phyloP scores from a whole-genome alignment of 2,113 vertebrate species.

The Aldabrachelys gigantea region DNA sequence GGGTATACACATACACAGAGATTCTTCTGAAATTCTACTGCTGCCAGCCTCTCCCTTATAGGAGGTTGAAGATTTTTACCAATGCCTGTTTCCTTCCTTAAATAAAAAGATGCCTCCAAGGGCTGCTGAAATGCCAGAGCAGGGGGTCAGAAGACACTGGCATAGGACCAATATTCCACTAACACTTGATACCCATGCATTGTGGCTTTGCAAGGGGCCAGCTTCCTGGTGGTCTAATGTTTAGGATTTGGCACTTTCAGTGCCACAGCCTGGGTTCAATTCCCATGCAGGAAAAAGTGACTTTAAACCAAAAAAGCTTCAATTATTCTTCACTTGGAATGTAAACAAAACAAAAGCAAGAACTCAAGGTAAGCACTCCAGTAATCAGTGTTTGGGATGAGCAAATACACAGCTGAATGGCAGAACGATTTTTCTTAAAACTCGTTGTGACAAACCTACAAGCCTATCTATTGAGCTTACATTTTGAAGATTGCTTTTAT shows the following conservation, averaged over 20 bases:
- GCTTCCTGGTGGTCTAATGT: neutral
- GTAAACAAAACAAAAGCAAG: neutral
- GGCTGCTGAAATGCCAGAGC: conserved; percentile 18
- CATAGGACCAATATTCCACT: neutral
- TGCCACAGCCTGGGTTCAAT: no score
- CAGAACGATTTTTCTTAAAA: neutral
- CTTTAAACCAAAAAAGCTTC: no score
- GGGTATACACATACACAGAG: neutral
- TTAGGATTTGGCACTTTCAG: no score
- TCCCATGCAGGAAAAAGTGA: no score
- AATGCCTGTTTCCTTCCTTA: neutral
- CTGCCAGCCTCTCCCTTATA: neutral
- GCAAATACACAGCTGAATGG: rapidly evolving
- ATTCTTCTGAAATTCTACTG: neutral
- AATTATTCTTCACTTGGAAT: no score
- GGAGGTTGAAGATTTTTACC: neutral
- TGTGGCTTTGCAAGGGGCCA: neutral
- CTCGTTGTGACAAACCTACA: neutral
- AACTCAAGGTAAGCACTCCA: neutral
- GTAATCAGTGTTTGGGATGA: neutral
- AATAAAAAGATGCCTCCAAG: neutral
- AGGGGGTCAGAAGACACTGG: neutral
- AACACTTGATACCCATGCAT: rapidly evolving
- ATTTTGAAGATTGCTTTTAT: neutral
- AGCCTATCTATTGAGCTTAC: neutral